Percentiles rank a stretch among this genome's conserved stretches.
Evolutionary conservation across 2,888 invertebrate species (phyloP).

Genomic region (Rapana venosa): DNA sequence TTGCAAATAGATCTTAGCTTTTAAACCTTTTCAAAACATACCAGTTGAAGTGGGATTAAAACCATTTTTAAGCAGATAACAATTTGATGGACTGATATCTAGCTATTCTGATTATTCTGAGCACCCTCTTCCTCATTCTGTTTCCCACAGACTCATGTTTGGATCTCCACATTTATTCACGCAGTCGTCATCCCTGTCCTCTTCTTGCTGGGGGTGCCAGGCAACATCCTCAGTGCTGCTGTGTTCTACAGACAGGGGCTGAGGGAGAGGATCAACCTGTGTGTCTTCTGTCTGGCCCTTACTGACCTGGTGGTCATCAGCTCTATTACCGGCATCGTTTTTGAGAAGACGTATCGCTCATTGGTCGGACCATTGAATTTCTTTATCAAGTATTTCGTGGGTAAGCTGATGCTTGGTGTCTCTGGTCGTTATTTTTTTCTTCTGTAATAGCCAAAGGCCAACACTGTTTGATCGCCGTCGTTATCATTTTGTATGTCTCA

Average conservation of each 20-base stretch:
- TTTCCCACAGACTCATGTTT: not conserved
- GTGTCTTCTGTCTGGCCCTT: conserved; percentile 30
- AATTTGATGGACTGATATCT: too few relatives aligned
- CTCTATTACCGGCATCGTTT: not conserved
- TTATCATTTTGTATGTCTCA: too few relatives aligned
- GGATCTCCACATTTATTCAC: not conserved
- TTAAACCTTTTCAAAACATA: too few relatives aligned
- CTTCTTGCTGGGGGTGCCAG: conserved; percentile 29
- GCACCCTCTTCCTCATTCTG: not conserved
- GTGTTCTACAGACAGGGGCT: conserved; percentile 37
- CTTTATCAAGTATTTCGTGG: conserved; percentile 19
- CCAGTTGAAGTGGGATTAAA: too few relatives aligned
- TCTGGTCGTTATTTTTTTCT: too few relatives aligned
- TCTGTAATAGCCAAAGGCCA: too few relatives aligned
- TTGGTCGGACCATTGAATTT: conserved; percentile 21
- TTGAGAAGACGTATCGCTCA: not conserved
- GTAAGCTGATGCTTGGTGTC: not conserved
- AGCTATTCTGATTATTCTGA: not conserved
- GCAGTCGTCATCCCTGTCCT: conserved; percentile 8
- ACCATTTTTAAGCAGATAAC: too few relatives aligned
- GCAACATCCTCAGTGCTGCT: conserved; percentile 36
- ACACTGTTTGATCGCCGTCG: too few relatives aligned
- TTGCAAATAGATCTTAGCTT: too few relatives aligned
- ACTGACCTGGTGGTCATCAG: conserved; percentile 22
- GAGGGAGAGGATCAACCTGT: conserved; percentile 38